phyloP scores from a whole-genome alignment of 2,797 vertebrate species.

The Mustela erminea region DNA sequence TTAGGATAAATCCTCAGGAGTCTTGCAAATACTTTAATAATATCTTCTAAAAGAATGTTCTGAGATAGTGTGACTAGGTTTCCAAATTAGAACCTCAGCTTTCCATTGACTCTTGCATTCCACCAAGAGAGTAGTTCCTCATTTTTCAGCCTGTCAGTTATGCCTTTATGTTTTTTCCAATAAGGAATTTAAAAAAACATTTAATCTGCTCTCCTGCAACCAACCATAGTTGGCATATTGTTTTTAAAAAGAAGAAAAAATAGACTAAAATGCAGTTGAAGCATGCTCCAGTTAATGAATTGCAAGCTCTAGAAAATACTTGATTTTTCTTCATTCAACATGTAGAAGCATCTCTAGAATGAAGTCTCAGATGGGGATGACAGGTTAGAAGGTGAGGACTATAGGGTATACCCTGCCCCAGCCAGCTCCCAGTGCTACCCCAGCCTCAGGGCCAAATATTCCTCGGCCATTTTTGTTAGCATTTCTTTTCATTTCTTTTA shows the following conservation, averaged over 20 bases:
- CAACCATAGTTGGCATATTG: conserved; percentile 44
- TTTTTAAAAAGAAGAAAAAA: neutral
- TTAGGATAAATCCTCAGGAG: conserved; percentile 52
- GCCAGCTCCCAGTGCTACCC: neutral
- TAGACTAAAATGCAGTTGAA: neutral
- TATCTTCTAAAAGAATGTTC: conserved; percentile 61
- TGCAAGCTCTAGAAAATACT: conserved; percentile 38
- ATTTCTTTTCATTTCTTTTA: conserved; percentile 31
- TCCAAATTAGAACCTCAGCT: conserved; percentile 48
- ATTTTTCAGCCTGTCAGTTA: conserved; percentile 60
- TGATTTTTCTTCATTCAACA: neutral
- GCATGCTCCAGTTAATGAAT: neutral
- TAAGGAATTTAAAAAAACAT: neutral
- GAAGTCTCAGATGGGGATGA: neutral
- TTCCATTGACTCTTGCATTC: conserved; percentile 66
- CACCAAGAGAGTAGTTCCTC: conserved; percentile 49
- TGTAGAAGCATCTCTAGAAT: neutral
- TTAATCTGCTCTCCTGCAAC: conserved; percentile 23
- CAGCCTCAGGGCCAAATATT: neutral
- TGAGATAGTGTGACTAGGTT: conserved; percentile 43
- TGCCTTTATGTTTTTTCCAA: conserved; percentile 63
- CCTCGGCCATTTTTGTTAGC: neutral
- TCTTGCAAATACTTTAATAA: conserved; percentile 60
- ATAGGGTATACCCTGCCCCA: neutral
- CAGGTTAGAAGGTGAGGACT: neutral